Conservation (phyloP, 2,888 invertebrate species). For the Macropis europaea region DNA sequence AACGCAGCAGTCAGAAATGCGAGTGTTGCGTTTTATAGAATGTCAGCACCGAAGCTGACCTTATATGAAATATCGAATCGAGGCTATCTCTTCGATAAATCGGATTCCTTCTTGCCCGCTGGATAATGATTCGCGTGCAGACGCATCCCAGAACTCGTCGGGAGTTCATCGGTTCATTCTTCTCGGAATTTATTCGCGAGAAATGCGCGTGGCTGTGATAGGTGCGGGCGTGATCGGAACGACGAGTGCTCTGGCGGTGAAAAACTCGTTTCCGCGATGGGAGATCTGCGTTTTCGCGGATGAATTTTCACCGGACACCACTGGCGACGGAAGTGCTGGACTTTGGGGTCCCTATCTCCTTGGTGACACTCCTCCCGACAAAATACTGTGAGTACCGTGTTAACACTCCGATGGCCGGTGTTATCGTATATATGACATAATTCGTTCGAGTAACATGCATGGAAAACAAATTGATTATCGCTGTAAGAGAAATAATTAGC, state of each 20-base stretch:
- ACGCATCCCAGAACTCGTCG: background rate
- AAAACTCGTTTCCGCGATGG: conserved; percentile 81
- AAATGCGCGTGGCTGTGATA: conserved; percentile 83
- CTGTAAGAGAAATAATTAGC: no score
- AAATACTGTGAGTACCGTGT: conserved; percentile 80
- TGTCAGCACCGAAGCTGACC: no score
- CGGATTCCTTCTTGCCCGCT: background rate
- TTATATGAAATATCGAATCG: no score
- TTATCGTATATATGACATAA: no score
- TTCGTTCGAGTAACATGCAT: no score
- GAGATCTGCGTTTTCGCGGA: conserved; percentile 85
- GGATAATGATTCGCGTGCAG: background rate
- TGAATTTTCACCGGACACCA: conserved; percentile 87
- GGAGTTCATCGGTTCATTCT: background rate
- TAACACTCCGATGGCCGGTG: no score
- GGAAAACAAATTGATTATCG: no score
- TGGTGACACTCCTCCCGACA: conserved; percentile 81
- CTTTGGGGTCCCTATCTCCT: conserved; percentile 87
- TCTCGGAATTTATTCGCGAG: background rate
- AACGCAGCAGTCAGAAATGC: no score
- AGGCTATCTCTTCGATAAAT: conserved; percentile 1
- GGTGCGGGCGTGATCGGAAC: conserved; percentile 90
- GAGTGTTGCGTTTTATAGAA: no score
- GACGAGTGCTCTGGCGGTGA: conserved; percentile 85
- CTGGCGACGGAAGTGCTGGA: conserved; percentile 89